Percentiles rank a stretch among this genome's conserved stretches.
These are phyloP conservation scores for Chlorodrepanis virens DNA, from an alignment of 2,113 vertebrate species.

Conservation along the genomic window DNA sequence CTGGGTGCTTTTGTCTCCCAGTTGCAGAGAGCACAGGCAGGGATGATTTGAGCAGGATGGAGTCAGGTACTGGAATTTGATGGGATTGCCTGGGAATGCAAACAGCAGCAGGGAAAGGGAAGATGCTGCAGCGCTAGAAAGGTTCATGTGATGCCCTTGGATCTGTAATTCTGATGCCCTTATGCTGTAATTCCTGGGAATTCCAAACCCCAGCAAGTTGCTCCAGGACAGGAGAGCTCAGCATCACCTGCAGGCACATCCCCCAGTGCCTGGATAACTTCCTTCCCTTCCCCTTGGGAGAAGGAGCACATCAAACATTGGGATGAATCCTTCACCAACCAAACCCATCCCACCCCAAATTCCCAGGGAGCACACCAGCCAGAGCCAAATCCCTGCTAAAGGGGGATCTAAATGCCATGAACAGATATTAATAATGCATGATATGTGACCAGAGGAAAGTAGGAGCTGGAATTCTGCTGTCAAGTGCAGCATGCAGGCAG, in stretches of 20 bases:
- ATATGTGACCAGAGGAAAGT: background rate
- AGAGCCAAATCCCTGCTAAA: background rate
- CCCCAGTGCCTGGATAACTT: background rate
- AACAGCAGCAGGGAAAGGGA: background rate
- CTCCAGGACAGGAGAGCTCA: background rate
- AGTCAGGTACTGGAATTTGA: background rate
- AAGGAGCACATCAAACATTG: fast-evolving
- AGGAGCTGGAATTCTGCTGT: slow-evolving; percentile 36
- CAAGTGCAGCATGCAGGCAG: background rate
- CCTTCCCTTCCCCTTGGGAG: background rate
- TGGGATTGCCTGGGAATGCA: background rate
- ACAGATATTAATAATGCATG: background rate
- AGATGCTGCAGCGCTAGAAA: background rate
- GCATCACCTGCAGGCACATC: background rate
- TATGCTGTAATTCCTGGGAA: background rate
- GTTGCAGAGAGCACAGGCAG: background rate
- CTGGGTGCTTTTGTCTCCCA: background rate
- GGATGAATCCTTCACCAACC: background rate
- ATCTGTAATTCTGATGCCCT: background rate
- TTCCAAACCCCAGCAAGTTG: background rate
- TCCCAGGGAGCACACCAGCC: background rate
- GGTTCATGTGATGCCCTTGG: background rate
- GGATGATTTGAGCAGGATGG: background rate
- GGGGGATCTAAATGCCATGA: background rate
- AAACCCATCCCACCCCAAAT: background rate